Percentiles rank a stretch among this genome's conserved stretches.
Conservation (phyloP, 2,797 vertebrate species). For the Spheniscus humboldti region DNA sequence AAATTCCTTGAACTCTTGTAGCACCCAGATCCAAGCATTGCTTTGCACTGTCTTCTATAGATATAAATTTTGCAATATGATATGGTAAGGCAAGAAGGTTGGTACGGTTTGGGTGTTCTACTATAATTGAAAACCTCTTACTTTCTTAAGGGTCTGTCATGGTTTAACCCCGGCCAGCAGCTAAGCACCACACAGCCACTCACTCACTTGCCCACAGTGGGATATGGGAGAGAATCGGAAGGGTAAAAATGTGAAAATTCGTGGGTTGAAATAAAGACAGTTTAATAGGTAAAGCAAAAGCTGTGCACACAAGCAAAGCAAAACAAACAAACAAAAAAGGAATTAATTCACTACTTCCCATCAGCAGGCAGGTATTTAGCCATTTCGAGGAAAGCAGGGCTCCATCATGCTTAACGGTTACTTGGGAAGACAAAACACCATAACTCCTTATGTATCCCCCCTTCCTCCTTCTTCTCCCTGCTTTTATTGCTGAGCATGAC, state of each 20-base stretch:
- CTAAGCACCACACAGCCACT: background rate
- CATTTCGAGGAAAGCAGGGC: background rate
- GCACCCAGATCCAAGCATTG: background rate
- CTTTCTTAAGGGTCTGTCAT: background rate
- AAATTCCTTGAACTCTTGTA: background rate
- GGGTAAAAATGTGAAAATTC: background rate
- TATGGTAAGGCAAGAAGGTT: background rate
- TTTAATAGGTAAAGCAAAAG: background rate
- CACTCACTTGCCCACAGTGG: background rate
- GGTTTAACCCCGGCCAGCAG: background rate
- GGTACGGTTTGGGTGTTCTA: background rate
- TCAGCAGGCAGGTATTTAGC: background rate
- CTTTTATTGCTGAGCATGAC: background rate
- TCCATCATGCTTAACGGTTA: fast-evolving
- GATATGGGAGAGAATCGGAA: background rate
- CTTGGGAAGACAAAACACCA: background rate
- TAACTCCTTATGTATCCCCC: background rate
- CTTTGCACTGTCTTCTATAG: background rate
- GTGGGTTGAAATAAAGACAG: background rate
- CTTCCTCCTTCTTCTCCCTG: background rate
- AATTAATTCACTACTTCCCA: background rate
- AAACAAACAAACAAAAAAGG: background rate
- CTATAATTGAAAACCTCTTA: background rate
- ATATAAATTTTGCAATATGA: background rate
- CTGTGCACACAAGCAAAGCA: background rate